These are phyloP conservation scores for Characodon lateralis DNA, from an alignment of 2,797 vertebrate genomes.

Conservation along the genomic window DNA sequence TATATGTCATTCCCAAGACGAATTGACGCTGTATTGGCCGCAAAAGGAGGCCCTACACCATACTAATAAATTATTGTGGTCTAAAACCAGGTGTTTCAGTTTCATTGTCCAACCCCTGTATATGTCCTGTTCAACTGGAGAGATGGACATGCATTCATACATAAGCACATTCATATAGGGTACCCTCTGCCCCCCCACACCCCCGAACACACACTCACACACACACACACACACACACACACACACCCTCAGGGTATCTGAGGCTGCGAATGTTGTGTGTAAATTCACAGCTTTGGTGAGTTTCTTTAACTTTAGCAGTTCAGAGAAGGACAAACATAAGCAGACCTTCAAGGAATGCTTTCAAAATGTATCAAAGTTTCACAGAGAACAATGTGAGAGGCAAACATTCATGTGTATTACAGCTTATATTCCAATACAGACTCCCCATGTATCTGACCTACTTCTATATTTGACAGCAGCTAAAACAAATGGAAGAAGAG, in stretches of 20 bases:
- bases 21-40: too few species aligned
- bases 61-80: too few species aligned
- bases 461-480: background rate
- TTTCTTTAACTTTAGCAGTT: slow-evolving; percentile 24
- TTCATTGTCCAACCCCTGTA: too few species aligned
- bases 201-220: slow-evolving; percentile 8
- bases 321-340: slow-evolving; percentile 17
- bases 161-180: slow-evolving; percentile 48
- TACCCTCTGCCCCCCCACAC: background rate
- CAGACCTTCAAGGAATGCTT: slow-evolving; percentile 29
- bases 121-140: slow-evolving; percentile 63
- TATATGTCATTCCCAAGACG: too few species aligned
- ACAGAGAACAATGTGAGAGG: slow-evolving; percentile 9
- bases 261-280: slow-evolving; percentile 43
- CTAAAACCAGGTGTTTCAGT: too few species aligned
- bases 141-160: slow-evolving; percentile 62
- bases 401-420: slow-evolving; percentile 7
- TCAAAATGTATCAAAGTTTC: slow-evolving; percentile 19
- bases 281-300: slow-evolving; percentile 43
- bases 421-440: slow-evolving; percentile 10
- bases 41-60: too few species aligned
- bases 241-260: slow-evolving; percentile 25
- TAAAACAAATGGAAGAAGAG: background rate
- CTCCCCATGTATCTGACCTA: background rate
- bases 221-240: slow-evolving; percentile 28